Evolutionary conservation across 2,113 vertebrate genomes (phyloP), one percentile per base, ranked within the genome.

Genomic region (Aviceda subcristata): DNA sequence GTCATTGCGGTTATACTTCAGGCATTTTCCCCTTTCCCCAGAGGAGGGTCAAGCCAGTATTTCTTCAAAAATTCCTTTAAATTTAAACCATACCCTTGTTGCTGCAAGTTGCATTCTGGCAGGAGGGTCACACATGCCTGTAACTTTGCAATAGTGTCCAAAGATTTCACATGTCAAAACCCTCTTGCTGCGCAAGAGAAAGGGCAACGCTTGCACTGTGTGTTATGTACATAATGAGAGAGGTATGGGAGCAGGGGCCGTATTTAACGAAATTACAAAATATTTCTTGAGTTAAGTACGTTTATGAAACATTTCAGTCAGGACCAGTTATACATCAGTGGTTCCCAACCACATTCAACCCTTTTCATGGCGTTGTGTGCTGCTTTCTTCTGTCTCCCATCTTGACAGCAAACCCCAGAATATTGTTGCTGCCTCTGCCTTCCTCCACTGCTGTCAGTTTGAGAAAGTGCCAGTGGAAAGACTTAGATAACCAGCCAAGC

Each of bases 401-500:
- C 69, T 29, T 46, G 63, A 93, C 34, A 87, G 84, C 30, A 75
- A 78, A 18, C 23, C 39, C 27, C 64, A 29, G 15, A 79, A 36
- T 39, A 17, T 9, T 68, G 46, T 39, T 85, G 46, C 73, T 90
- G 66, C 34, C 77, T 36, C 57, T 91, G 81, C 91, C 74, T 96
- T 92, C 43, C 69, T 92, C 56, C 34, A 23, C 77, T 64, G 89
- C 84, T 48, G 55, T 87, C 77, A 85, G 45, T 39, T 92, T 79
- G 87, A 94, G 90, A 88, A 88, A 71, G 66, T 91, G 93, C 83
- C 91, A 84, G 26, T 75, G 62, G 81, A 95, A 96, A 93, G 60
- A 72, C 77, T 95, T 87, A 91, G 87, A 94, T 87, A 91, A 89
- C 39, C 51, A 89, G 93, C 93, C 86, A 96, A 96, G 51, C 50